phyloP scores from a whole-genome alignment of 2,113 vertebrate genomes.

The Hyaena hyaena region DNA sequence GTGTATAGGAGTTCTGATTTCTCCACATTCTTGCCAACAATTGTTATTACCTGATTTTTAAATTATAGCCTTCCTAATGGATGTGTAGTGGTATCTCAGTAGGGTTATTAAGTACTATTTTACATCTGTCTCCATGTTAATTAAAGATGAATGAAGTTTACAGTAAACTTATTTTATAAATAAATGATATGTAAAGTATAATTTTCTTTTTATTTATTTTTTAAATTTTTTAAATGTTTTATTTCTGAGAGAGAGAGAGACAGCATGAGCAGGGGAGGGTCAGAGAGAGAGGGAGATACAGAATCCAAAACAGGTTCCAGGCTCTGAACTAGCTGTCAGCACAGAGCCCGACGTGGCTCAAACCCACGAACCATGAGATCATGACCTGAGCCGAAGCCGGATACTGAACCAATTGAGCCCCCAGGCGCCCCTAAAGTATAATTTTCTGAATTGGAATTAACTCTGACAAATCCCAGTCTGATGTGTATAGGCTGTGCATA shows the following conservation, averaged over 20 bases:
- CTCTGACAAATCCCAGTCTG: background rate
- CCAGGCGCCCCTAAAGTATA: background rate
- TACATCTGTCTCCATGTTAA: background rate
- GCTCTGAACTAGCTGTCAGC: too few relatives aligned
- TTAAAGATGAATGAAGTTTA: background rate
- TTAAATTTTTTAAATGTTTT: too few relatives aligned
- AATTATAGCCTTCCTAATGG: background rate
- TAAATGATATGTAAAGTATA: background rate
- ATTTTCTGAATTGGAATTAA: background rate
- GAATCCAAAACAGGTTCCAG: too few relatives aligned
- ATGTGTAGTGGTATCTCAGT: background rate
- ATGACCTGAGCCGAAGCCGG: too few relatives aligned
- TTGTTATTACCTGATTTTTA: background rate
- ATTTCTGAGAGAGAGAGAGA: too few relatives aligned
- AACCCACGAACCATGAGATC: too few relatives aligned
- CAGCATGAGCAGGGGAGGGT: too few relatives aligned
- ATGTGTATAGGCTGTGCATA: background rate
- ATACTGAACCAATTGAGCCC: too few relatives aligned
- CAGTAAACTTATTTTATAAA: background rate
- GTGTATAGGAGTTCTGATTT: background rate
- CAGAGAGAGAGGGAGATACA: too few relatives aligned
- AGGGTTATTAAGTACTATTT: background rate
- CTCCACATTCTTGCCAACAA: background rate
- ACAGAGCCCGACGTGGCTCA: too few relatives aligned
- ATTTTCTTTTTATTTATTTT: too few relatives aligned